Evolutionary conservation across 2,888 invertebrate species (phyloP), one percentile per base, ranked within the genome.

Genomic region (Horisme vitalbata): DNA sequence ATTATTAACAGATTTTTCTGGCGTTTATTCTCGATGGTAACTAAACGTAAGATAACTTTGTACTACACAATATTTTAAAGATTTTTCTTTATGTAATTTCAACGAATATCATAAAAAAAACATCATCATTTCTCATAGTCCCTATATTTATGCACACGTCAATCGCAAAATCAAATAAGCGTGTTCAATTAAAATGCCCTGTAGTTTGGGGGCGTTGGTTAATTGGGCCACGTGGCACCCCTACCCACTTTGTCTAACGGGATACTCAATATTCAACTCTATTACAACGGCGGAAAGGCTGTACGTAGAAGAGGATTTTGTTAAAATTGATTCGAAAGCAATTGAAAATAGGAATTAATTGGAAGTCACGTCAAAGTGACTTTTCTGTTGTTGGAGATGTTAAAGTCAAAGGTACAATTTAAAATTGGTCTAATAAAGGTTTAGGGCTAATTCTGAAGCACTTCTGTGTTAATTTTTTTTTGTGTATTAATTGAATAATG

Each of bases 171-270:
- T 78, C 82, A 84, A 84, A 84, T 80, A 80, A 79, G 70, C 83
- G 79, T 76, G 76, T 78, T 83, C 83, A 85, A 84, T 86, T 85
- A 84, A 80, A 79, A 71, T 61, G 70, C 65, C 71, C 71, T 63
- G 66, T 63, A 70, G 66, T 74, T 76, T 63, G 69, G 72, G 78
- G 82, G 74, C 58, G 57, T 57, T 54, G 51, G 52, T 46, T 83
- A 83, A 84, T 84, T 79, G 79, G 77, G 83, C 62, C 85, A 81
- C 86, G 86, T 83, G 86, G 66, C 81, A 63, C 60, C 74, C 76
- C 72, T 73, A 44, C 45, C 49, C 39, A 41, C 36, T 23, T n/a
- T 38, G 38, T 41, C 38, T 48, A 15, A 11, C 30, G 9, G 13
- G 12, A 4, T 14, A 35, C 21, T 6, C 33, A 11, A 56, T 36